Evolutionary conservation across 2,113 vertebrate genomes (phyloP), one percentile per base, ranked within the genome.

Genomic region (Nibea albiflora): DNA sequence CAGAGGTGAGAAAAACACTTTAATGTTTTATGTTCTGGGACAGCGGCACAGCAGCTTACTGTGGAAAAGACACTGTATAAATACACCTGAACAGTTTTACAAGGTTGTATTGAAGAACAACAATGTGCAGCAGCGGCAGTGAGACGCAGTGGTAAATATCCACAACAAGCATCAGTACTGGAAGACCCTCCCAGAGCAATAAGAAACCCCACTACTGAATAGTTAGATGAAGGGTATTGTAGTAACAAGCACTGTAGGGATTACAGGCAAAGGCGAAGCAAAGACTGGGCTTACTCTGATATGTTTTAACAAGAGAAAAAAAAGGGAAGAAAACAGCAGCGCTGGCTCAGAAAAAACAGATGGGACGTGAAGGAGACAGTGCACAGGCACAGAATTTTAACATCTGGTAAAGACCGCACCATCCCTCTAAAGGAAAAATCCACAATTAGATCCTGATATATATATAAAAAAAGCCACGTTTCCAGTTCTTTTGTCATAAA

Each of bases 11-110:
- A 88, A 78, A 79, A 91, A 85, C 81, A 76, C 58, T 83, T 90
- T 20, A 87, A 90, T 92, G 85, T 92, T 90, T 92, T 71, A 92
- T 91, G 86, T 78, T 80, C 28, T 49, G 84, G 85, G 86, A 86
- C 61, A 60, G 76, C 20, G 17, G 76, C 44, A 68, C 75, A 11
- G 19, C 49, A 11, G 44, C 83, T 85, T 49, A 71, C 76, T 44
- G 74, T 31, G 56, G 50, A 78, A 28, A 75, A 87, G 80, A 83
- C 78, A 73, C 54, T 80, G 78, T 74, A 81, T 88, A 92, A 91
- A 90, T 81, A 91, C 79, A 85, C 78, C 80, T 86, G 73, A 89
- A 63, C 76, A 89, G 72, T 90, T 90, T 91, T 85, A 91, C 85
- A 89, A 87, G 72, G 80, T 67, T 68, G 86, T 71, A 68, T 66